A percentile compares a stretch with the other conserved stretches of the same genome.
Conservation (phyloP, 2,797 vertebrate genomes). For the Pangasius sanitwongsei region DNA sequence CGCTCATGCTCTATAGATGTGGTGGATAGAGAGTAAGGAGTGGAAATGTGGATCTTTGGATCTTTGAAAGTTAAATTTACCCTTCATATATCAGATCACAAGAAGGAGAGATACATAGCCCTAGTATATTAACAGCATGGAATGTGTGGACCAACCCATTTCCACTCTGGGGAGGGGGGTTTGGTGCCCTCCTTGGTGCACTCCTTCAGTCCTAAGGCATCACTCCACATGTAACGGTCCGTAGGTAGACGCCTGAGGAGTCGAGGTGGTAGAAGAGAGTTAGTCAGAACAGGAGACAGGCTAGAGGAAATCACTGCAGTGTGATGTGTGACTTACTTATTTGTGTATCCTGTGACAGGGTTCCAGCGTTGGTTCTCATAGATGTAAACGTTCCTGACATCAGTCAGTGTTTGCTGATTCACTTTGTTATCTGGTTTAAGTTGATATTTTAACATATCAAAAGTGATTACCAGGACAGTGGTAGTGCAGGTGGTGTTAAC, state of each 20-base stretch:
- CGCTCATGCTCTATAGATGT: not conserved
- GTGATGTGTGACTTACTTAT: conserved; percentile 76
- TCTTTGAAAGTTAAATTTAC: not conserved
- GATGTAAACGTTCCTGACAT: conserved; percentile 85
- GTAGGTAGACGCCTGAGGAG: conserved; percentile 88
- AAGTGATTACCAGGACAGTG: not conserved
- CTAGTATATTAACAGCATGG: not conserved
- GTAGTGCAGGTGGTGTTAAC: not conserved
- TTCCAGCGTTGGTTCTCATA: conserved; percentile 99
- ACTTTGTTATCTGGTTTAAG: conserved; percentile 72
- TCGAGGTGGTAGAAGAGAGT: conserved; percentile 10
- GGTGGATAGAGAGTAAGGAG: not conserved
- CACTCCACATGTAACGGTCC: conserved; percentile 97
- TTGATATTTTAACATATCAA: conserved; percentile 33
- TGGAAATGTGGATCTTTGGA: not conserved
- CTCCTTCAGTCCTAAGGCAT: conserved; percentile 87
- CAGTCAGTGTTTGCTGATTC: conserved; percentile 80
- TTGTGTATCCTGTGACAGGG: conserved; percentile 92
- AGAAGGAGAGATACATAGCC: not conserved
- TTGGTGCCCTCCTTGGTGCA: conserved; percentile 87
- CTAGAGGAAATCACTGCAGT: not conserved
- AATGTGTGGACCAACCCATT: conserved; percentile 82
- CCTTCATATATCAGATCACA: not conserved
- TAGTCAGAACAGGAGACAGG: not conserved
- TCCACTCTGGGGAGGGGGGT: conserved; percentile 91